Base-by-base conservation (phyloP, 2,888 invertebrate species). In the Agriotes lineatus region DNA sequence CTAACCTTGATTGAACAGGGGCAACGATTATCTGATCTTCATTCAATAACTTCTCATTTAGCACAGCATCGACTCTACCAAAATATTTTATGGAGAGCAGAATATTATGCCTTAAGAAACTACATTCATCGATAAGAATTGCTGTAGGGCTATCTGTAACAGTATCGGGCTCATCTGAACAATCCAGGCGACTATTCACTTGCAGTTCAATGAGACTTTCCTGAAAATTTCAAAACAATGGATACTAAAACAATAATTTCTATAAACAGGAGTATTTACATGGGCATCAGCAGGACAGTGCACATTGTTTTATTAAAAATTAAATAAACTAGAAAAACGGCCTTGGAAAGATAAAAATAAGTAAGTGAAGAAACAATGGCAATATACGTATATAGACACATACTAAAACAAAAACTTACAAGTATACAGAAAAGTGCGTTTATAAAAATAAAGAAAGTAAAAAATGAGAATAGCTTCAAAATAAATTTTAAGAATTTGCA, bases 121-220 rank as follows among this genome's bases (percentile, higher is more conserved):
- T 75, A 14, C 64, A 70, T 44, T 71, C 72, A 50, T 76, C 76
- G 39, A 76, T 69, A 42, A 76, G 58, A 39, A 74, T 30, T 33
- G 61, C 33, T 22, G 52, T 52, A 16, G 12, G 10, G 37, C 33
- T 18, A 16, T 59, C 14, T 7, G 9, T 0, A 7, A 7, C 20
- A 48, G 42, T n/a, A 45, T 66, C 44, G 45, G 22, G 33, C 9
- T 62, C 62, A 35, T 69, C 52, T 9, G 52, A 25, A 45, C 12
- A 35, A 22, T 33, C 30, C 9, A 63, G 25, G 0, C 50, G 58
- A 57, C 68, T 68, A 22, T 66, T 66, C 0, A 39, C 50, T 67
- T 72, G 69, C 33, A 72, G 50, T 52, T 66, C 56, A 44, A 59
- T 66, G 10, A 72, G 52, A 64, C 45, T 56, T 7, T 72, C 72